Evolutionary conservation across 2,797 vertebrate genomes (phyloP).

Genomic region (Phylloscopus collybita): DNA sequence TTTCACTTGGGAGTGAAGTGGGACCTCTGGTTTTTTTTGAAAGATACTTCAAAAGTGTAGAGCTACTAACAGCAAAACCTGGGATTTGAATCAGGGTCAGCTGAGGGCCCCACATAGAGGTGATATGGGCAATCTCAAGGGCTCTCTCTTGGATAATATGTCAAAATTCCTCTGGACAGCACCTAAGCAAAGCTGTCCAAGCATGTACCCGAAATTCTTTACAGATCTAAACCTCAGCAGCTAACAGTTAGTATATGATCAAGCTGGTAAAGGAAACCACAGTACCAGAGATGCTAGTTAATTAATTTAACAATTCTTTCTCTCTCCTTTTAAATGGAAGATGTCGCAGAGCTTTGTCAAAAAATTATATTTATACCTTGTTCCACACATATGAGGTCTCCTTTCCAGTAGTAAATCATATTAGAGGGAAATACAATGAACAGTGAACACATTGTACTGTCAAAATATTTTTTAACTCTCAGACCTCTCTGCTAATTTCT

Average conservation of each 20-base stretch:
- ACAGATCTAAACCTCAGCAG: neutral
- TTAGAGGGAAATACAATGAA: neutral
- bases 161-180: neutral
- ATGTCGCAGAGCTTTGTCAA: neutral
- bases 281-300: neutral
- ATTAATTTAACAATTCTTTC: neutral
- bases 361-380: neutral
- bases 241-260: neutral
- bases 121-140: neutral
- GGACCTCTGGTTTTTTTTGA: neutral
- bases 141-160: neutral
- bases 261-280: neutral
- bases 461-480: neutral
- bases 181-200: neutral
- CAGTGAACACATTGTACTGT: neutral
- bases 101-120: neutral
- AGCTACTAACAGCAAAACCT: neutral
- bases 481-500: neutral
- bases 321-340: neutral
- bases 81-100: neutral
- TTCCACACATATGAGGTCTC: neutral
- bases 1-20: neutral
- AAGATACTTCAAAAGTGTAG: neutral
- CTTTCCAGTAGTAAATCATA: neutral
- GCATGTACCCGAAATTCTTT: neutral